phyloP scores from a whole-genome alignment of 2,797 vertebrate species.

The Pyrocephalus nanus region DNA sequence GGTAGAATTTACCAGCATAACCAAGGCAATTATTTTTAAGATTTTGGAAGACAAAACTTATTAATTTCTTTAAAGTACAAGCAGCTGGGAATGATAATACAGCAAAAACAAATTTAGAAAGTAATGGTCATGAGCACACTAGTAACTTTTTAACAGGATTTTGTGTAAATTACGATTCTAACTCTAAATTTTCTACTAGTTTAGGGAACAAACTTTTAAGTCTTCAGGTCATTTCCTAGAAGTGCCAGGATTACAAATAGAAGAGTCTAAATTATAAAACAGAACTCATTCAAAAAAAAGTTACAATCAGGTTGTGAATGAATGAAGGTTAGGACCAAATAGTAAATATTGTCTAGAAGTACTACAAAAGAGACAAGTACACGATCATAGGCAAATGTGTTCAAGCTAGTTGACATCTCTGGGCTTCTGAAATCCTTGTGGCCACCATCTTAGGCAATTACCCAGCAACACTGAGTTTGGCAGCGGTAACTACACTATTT shows the following conservation, averaged over 20 bases:
- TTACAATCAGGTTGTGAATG: background rate
- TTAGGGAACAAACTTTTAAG: background rate
- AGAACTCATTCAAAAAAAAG: background rate
- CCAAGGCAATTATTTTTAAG: background rate
- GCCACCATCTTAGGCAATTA: background rate
- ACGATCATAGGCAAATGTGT: fast-evolving
- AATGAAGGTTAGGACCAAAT: background rate
- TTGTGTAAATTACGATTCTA: background rate
- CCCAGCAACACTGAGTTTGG: background rate
- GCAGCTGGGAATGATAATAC: background rate
- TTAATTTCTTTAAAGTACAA: background rate
- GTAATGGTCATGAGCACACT: background rate
- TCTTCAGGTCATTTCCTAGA: background rate
- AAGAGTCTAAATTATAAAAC: background rate
- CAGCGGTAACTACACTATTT: background rate
- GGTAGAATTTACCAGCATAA: background rate
- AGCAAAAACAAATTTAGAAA: background rate
- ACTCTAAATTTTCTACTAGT: background rate
- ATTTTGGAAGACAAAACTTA: background rate
- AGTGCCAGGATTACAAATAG: background rate
- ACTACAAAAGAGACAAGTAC: background rate
- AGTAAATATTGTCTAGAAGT: background rate
- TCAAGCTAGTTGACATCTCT: background rate
- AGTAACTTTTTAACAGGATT: background rate
- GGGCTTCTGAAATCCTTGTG: background rate